Percentiles rank a stretch among this genome's conserved stretches.
These are phyloP conservation scores for Chunga burmeisteri DNA, from an alignment of 2,113 vertebrate genomes.

Conservation along the genomic window DNA sequence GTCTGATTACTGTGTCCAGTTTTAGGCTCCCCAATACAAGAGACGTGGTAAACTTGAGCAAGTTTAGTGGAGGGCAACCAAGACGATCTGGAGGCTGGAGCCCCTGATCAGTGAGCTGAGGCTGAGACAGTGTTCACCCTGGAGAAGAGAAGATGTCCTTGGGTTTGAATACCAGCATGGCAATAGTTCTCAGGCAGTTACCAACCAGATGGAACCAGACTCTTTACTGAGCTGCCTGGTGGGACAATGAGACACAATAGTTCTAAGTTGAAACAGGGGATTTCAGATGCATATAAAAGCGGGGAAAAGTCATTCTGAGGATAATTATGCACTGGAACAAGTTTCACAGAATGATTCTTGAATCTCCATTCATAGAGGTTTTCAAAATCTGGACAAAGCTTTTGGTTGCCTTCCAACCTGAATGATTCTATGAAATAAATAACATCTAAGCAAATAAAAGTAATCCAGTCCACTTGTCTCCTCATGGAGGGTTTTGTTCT, in stretches of 20 bases:
- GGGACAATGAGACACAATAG: neutral
- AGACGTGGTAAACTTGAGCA: neutral
- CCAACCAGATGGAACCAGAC: neutral
- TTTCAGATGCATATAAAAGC: neutral
- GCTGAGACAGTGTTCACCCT: neutral
- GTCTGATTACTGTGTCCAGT: neutral
- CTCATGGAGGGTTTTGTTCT: neutral
- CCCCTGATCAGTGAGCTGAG: neutral
- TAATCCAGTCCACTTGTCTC: neutral
- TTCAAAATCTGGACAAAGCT: neutral
- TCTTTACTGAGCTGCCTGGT: neutral
- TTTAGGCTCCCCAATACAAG: neutral
- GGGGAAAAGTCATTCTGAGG: neutral
- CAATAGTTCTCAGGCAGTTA: neutral
- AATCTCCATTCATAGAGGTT: neutral
- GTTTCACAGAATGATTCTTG: neutral
- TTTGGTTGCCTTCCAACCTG: neutral
- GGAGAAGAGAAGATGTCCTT: neutral
- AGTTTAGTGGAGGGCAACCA: neutral
- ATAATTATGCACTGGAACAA: neutral
- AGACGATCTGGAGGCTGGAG: neutral
- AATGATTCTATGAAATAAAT: neutral
- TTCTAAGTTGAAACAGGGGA: neutral
- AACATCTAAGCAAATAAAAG: neutral
- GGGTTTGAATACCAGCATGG: neutral